These are phyloP conservation scores for Oceanodroma leucorhoa DNA, from an alignment of 2,797 vertebrate genomes.

Conservation along the genomic window DNA sequence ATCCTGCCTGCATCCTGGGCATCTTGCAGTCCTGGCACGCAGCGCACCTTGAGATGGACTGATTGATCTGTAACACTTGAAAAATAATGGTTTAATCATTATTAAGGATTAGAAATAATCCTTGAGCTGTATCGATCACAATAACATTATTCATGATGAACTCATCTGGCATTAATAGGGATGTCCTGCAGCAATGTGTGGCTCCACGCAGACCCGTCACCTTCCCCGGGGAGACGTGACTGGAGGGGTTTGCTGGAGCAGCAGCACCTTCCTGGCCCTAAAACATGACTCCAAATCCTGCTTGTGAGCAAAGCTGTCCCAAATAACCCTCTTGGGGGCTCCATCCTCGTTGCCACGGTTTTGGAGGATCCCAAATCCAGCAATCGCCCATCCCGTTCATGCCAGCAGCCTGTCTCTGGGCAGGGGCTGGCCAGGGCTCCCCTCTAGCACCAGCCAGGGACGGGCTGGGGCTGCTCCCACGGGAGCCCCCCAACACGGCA, in stretches of 20 bases:
- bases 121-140: constrained; percentile 58
- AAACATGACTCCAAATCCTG: neutral
- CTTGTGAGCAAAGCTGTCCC: neutral
- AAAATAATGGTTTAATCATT: constrained; percentile 77
- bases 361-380: neutral
- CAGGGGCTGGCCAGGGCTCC: neutral
- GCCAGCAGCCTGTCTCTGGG: neutral
- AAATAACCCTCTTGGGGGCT: fast-evolving
- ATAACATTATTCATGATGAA: constrained; percentile 69
- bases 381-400: fast-evolving
- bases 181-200: neutral
- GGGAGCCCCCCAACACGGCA: neutral
- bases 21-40: constrained; percentile 61
- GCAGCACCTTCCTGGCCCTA: neutral
- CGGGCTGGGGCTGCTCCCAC: neutral
- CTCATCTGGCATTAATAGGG: constrained; percentile 47
- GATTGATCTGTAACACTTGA: constrained; percentile 75
- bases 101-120: constrained; percentile 78
- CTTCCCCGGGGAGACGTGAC: neutral
- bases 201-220: neutral
- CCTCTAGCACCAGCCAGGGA: neutral
- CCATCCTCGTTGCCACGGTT: fast-evolving
- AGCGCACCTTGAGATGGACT: constrained; percentile 53
- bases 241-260: neutral
- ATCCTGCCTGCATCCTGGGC: neutral